A percentile compares a stretch with the other conserved stretches of the same genome.
Conservation (phyloP, 2,113 vertebrate species). For the Scomber colias region DNA sequence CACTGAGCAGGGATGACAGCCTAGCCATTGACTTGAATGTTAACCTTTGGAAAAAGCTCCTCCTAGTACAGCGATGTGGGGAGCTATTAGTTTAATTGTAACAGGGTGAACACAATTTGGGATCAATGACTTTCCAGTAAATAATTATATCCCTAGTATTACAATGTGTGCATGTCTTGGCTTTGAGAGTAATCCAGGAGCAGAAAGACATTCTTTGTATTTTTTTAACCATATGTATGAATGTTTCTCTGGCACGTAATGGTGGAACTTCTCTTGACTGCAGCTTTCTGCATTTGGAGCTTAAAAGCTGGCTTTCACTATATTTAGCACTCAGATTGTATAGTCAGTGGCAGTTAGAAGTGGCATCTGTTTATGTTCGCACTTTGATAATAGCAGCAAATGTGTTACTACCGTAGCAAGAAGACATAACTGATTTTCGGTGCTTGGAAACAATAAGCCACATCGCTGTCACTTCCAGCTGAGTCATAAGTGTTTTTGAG, state of each 20-base stretch:
- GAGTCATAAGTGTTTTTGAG: conserved; percentile 45
- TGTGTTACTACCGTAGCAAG: conserved; percentile 24
- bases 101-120: not conserved
- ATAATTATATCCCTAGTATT: not conserved
- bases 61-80: conserved; percentile 1
- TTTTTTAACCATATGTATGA: not conserved
- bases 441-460: conserved; percentile 40
- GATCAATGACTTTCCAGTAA: not conserved
- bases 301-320: not conserved
- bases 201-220: not conserved
- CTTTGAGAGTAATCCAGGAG: not conserved
- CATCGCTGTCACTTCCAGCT: conserved; percentile 33
- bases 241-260: conserved; percentile 3
- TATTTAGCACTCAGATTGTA: conserved; percentile 4
- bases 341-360: not conserved
- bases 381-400: conserved; percentile 30
- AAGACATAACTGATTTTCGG: conserved; percentile 53
- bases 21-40: conserved; percentile 20
- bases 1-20: conserved; percentile 34
- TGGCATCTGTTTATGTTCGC: conserved; percentile 50
- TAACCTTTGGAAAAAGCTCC: conserved; percentile 28
- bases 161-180: not conserved
- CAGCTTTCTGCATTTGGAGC: not conserved
- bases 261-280: not conserved
- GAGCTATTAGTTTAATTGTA: not conserved